Evolutionary conservation across 2,113 vertebrate genomes (phyloP).

Genomic region (Grallaria varia): DNA sequence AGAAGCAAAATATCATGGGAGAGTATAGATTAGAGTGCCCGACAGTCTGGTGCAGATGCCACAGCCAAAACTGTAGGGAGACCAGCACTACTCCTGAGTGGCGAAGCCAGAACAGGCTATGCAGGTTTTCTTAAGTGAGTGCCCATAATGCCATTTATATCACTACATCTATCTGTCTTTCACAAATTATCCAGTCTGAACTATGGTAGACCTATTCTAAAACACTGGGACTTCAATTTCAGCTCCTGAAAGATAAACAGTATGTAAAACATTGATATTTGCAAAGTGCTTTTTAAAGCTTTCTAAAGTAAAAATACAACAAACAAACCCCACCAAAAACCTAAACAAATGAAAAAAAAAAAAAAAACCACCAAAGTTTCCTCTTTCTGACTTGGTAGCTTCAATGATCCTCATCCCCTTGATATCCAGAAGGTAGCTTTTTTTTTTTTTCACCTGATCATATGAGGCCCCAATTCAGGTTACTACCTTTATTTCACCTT

Average conservation of each 20-base stretch:
- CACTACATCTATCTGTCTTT: neutral
- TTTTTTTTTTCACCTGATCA: neutral
- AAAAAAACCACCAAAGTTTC: neutral
- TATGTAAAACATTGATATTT: neutral
- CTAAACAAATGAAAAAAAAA: neutral
- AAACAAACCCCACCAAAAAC: neutral
- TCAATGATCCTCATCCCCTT: neutral
- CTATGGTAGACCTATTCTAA: neutral
- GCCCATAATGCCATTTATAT: neutral
- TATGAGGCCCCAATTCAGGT: neutral
- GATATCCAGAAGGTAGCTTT: neutral
- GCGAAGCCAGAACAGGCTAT: slow-evolving; percentile 8
- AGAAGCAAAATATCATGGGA: slow-evolving; percentile 2
- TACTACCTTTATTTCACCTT: neutral
- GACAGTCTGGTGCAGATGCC: neutral
- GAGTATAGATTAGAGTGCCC: neutral
- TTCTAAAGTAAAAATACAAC: neutral
- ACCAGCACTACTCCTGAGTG: neutral
- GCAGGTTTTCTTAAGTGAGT: neutral
- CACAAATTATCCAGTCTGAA: neutral
- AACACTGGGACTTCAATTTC: neutral
- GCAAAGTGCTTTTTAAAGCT: neutral
- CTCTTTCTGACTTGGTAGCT: neutral
- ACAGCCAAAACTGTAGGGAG: neutral
- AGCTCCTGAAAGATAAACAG: neutral